Conservation (phyloP, 2,888 invertebrate species). For the Oeneis ivallda region DNA sequence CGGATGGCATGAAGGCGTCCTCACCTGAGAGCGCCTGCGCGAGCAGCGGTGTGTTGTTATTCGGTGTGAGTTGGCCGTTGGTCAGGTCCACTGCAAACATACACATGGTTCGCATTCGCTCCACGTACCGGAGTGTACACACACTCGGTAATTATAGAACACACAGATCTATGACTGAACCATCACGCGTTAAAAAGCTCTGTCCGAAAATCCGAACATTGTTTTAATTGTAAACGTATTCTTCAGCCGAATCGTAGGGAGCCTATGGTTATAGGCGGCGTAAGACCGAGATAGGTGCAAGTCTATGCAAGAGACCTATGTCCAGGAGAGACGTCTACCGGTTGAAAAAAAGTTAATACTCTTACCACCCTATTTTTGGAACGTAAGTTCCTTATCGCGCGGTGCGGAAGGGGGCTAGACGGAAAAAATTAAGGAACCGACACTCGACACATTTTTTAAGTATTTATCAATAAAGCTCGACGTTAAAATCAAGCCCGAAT, state of each 20-base stretch:
- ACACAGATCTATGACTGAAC: constrained; percentile 77
- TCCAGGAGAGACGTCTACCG: too few species aligned
- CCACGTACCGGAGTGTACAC: constrained; percentile 65
- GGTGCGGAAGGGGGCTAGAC: too few species aligned
- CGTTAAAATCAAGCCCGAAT: constrained; percentile 61
- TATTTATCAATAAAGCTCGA: constrained; percentile 5
- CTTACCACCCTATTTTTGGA: too few species aligned
- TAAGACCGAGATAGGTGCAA: too few species aligned
- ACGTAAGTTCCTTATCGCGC: too few species aligned
- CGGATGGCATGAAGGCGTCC: constrained; percentile 50
- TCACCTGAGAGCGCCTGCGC: constrained; percentile 98
- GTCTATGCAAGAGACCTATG: too few species aligned
- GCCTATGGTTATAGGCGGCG: too few species aligned
- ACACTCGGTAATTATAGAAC: constrained; percentile 63
- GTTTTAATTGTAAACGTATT: neutral
- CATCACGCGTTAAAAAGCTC: constrained; percentile 47
- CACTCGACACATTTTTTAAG: too few species aligned
- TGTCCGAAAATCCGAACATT: neutral
- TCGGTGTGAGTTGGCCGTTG: constrained; percentile 97
- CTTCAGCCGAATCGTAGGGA: too few species aligned
- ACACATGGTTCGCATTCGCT: constrained; percentile 83
- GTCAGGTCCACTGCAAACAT: constrained; percentile 95
- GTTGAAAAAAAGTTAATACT: too few species aligned
- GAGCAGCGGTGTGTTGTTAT: constrained; percentile 97
- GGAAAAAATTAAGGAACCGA: too few species aligned